Evolutionary conservation across 2,797 vertebrate species (phyloP).

Genomic region (Scyliorhinus canicula): DNA sequence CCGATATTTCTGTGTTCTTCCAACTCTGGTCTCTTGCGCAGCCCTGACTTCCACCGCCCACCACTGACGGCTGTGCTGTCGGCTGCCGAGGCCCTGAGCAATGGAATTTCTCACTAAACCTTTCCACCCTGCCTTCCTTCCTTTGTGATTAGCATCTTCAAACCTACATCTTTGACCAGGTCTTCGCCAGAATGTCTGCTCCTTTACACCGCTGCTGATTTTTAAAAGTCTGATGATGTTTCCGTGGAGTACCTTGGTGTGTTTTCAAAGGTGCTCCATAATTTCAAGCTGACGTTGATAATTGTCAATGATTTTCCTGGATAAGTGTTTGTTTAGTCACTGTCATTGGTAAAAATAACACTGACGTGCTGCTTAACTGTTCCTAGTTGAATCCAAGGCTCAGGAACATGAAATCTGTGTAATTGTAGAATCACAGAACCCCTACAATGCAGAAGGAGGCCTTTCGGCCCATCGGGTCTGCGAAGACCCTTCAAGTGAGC

Average conservation of each 20-base stretch:
- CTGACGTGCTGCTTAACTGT: neutral
- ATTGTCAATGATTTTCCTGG: neutral
- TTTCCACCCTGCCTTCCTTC: neutral
- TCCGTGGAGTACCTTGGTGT: neutral
- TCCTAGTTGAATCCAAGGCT: neutral
- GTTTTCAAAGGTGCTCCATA: neutral
- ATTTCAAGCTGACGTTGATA: no score
- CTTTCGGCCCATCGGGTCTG: no score
- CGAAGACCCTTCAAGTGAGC: no score
- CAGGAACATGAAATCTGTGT: neutral
- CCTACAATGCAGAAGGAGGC: no score
- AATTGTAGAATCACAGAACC: no score
- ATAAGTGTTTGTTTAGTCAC: neutral
- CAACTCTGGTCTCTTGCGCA: neutral
- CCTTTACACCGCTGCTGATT: neutral
- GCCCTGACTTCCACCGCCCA: neutral
- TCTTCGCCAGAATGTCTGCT: neutral
- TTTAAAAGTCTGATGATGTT: neutral
- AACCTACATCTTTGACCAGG: neutral
- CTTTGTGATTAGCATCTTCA: neutral
- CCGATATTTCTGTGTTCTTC: neutral
- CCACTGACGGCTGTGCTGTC: neutral
- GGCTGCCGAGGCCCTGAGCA: neutral
- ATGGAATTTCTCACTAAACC: neutral
- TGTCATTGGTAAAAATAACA: neutral